Evolutionary conservation across 2,888 invertebrate genomes (phyloP), one percentile per base, ranked within the genome.

Genomic region (Danaus chrysippus): DNA sequence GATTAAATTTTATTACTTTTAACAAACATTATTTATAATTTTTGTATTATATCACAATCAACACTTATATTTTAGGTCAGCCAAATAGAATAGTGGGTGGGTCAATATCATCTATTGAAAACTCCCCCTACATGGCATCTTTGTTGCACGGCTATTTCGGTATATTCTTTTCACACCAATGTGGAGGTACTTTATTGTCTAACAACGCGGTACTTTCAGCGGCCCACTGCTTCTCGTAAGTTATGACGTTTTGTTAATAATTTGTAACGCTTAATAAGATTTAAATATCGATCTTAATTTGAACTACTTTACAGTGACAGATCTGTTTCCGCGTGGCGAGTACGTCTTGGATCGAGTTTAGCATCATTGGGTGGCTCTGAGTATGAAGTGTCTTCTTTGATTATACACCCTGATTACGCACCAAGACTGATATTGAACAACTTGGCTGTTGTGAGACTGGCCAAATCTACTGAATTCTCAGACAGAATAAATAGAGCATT

Each of bases 211-310:
- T 76, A 17, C 63, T 77, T 9, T 67, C 75, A 0, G 74, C 75
- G 15, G 75, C 76, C 10, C 74, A 75, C 52, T 76, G 76, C 59
- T 68, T 73, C 53, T 53, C 54, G 76, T 76, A 70, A 71, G 73
- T 34, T 34, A 34, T 34, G 23, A 6, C 23, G 23, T 34, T 34
- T 69, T 54, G 44, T 55, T 19, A 58, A 44, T 41, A 34, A 34
- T 34, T 34, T 34, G 8, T 34, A 34, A 34, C 23, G 23, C 2
- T 34, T 34, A 34, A 34, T 34, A 34, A 34, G 23, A 34, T 34
- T 34, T 34, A 34, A 6, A 34, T 1, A 34, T 34, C 8, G 23
- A 34, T 34, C 2, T 34, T 34, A 34, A 34, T 6, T 8, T 34
- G 3, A 34, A 34, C 23, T 5, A 34, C 23, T 34, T 34, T 34